Evolutionary conservation across 2,797 vertebrate species (phyloP), one percentile per base, ranked within the genome.

Genomic region (Halcyon smyrnensis): DNA sequence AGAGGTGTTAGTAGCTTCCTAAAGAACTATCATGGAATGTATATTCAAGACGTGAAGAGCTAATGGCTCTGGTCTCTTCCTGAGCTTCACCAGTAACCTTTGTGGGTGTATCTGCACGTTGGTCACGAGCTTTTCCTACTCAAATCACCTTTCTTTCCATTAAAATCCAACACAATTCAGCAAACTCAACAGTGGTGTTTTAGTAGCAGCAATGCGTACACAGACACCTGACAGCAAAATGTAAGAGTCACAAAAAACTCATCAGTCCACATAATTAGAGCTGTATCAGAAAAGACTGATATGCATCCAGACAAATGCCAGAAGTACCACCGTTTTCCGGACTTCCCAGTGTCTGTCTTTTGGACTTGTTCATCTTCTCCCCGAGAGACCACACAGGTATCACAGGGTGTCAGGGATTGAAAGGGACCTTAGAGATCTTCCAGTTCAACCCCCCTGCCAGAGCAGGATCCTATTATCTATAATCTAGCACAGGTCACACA

Each of bases 41-140:
- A 54, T 16, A 18, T n/a, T 28, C 19, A 39, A 37, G 32, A 39
- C 6, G 8, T 10, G 12, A 87, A 50, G 32, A 12, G 21, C 13
- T 8, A 43, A 59, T 23, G 51, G 59, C 34, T 14, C 20, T 32
- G 27, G 32, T 9, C 16, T n/a, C 34, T 53, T 51, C 11, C 0
- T 0, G 75, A 67, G 18, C 19, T 28, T 39, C 28, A 46, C n/a
- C 18, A 41, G 53, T 74, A 57, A 8, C 25, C 25, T 48, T 3
- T 23, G 27, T 1, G 50, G 23, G 28, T 9, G 1, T 2, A 87
- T 5, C 34, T 41, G 16, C 0, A 0, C 30, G 36, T 34, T 4
- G 0, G 16, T 30, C 14, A 6, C 3, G 1, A 6, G 24, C 73
- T 74, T 46, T 54, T 56, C 1, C 15, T 21, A 24, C 24, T 36